Evolutionary conservation across 2,797 vertebrate genomes (phyloP).

Genomic region (Sylvia borin): DNA sequence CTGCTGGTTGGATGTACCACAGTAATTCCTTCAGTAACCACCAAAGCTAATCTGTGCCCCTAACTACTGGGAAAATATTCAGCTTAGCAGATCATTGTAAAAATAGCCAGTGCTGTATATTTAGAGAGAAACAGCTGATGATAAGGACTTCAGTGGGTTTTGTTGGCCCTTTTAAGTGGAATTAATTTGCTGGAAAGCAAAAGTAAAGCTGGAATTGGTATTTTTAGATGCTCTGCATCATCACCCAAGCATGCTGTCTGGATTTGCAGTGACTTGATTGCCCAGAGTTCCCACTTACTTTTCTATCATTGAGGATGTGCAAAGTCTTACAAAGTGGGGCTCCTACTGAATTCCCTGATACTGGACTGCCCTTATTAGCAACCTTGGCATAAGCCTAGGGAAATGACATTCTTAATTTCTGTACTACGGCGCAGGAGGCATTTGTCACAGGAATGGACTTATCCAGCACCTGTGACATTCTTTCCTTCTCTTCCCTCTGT

Average conservation of each 20-base stretch:
- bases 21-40: neutral
- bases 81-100: neutral
- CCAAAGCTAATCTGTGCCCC: neutral
- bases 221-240: neutral
- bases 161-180: neutral
- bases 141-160: neutral
- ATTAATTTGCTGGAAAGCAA: neutral
- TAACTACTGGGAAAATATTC: neutral
- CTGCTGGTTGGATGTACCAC: neutral
- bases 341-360: neutral
- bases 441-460: neutral
- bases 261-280: neutral
- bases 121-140: neutral
- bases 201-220: neutral
- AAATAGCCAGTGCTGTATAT: neutral
- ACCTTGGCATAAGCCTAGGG: neutral
- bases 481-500: neutral
- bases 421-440: rapidly evolving
- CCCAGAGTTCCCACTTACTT: neutral
- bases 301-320: neutral
- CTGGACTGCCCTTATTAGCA: neutral
- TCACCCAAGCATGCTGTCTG: neutral
- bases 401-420: neutral
- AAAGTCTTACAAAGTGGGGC: neutral
- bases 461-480: neutral